Conservation (phyloP, 1,140 invertebrate species). For the Stegodyphus dumicola region DNA sequence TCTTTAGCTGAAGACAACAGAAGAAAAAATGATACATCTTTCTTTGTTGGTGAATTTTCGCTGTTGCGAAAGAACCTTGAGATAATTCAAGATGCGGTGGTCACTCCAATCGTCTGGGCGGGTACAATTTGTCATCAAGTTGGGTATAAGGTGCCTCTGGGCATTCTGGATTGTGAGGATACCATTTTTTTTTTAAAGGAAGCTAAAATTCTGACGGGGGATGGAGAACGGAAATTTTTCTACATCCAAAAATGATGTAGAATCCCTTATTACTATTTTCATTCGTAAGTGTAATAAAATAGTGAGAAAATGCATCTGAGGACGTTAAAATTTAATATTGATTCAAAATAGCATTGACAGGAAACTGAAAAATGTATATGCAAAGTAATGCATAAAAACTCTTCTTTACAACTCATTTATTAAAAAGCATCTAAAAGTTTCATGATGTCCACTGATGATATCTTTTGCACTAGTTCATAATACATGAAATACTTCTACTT, state of each 20-base stretch:
- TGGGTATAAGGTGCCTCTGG: not conserved
- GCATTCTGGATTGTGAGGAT: not conserved
- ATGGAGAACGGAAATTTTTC: not conserved
- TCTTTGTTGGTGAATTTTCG: not conserved
- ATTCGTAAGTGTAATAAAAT: not conserved
- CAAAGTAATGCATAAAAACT: too few relatives aligned
- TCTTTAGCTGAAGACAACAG: not conserved
- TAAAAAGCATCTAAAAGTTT: too few relatives aligned
- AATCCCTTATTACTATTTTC: not conserved
- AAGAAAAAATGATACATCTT: not conserved
- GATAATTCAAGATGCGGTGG: not conserved
- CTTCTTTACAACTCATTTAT: too few relatives aligned
- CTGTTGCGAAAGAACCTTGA: not conserved
- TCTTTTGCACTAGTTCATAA: too few relatives aligned
- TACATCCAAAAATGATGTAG: not conserved
- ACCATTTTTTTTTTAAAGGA: not conserved
- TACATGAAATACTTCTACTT: too few relatives aligned
- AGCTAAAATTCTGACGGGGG: not conserved
- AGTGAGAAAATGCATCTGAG: too few relatives aligned
- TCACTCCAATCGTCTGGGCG: not conserved
- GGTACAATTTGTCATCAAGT: not conserved
- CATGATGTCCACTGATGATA: too few relatives aligned
- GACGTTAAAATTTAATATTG: too few relatives aligned
- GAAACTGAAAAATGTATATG: too few relatives aligned
- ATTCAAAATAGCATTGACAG: too few relatives aligned